Conservation (phyloP, 2,888 invertebrate species). For the Epiblema foenella region DNA sequence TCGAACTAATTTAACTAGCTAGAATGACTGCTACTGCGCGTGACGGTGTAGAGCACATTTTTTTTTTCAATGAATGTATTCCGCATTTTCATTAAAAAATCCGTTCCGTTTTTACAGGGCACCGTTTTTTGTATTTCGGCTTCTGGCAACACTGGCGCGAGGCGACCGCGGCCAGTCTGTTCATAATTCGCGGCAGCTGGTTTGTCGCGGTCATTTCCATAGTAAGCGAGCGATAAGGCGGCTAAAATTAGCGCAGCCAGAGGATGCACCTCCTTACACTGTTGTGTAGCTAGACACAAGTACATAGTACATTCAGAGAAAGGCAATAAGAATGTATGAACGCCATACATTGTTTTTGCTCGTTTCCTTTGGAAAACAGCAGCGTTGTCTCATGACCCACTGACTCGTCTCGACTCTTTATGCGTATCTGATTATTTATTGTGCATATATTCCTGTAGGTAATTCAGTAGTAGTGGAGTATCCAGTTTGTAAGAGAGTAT, state of each 20-base stretch:
- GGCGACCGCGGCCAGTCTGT: conserved; percentile 60
- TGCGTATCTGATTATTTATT: conserved; percentile 1
- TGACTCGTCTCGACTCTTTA: background rate
- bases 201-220: conserved; percentile 83
- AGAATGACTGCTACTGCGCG: too few relatives aligned
- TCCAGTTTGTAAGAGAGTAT: background rate
- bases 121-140: too few relatives aligned
- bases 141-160: too few relatives aligned
- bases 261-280: conserved; percentile 65
- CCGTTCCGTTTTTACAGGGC: too few relatives aligned
- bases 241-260: conserved; percentile 79
- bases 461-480: background rate
- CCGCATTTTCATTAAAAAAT: too few relatives aligned
- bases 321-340: conserved; percentile 50
- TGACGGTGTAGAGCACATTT: too few relatives aligned
- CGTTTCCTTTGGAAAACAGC: background rate
- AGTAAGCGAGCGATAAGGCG: conserved; percentile 81
- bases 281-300: conserved; percentile 54
- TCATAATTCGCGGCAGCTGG: conserved; percentile 80
- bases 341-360: background rate
- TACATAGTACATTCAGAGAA: conserved; percentile 60
- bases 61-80: too few relatives aligned
- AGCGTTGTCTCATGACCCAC: conserved; percentile 10
- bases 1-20: too few relatives aligned
- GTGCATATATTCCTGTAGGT: background rate